Evolutionary conservation across 2,113 vertebrate genomes (phyloP).

Genomic region (Tragelaphus buxtoni): DNA sequence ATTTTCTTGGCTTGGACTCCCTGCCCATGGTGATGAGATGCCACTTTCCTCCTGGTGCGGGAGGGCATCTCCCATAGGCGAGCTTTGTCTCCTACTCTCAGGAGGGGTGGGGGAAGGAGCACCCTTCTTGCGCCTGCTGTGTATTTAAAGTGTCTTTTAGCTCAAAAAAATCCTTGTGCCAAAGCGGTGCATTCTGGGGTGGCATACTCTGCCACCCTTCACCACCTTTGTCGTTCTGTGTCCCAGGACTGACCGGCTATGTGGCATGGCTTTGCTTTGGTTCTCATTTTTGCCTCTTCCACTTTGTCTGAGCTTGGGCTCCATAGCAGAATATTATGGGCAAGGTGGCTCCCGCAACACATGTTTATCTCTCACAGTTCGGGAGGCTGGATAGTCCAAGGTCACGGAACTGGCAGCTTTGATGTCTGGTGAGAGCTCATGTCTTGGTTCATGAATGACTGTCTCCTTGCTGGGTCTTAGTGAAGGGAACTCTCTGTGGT

Average conservation of each 20-base stretch:
- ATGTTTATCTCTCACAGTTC: not conserved
- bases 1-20: not conserved
- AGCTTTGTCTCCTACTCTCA: rapidly evolving
- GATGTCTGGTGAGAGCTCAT: not conserved
- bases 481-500: not conserved
- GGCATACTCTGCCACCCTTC: not conserved
- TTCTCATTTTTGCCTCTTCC: not conserved
- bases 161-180: not conserved
- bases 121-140: not conserved
- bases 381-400: not conserved
- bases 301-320: not conserved
- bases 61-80: not conserved
- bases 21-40: not conserved
- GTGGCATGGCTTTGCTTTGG: not conserved
- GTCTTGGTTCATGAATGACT: not conserved
- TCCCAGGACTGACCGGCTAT: rapidly evolving
- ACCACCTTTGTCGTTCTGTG: rapidly evolving
- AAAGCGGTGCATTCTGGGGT: no score
- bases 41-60: not conserved
- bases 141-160: not conserved
- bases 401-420: not conserved
- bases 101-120: no score
- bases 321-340: no score
- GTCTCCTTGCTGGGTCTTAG: not conserved
- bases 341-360: not conserved